phyloP scores from a whole-genome alignment of 2,888 invertebrate species.

The Hymenopus coronatus region DNA sequence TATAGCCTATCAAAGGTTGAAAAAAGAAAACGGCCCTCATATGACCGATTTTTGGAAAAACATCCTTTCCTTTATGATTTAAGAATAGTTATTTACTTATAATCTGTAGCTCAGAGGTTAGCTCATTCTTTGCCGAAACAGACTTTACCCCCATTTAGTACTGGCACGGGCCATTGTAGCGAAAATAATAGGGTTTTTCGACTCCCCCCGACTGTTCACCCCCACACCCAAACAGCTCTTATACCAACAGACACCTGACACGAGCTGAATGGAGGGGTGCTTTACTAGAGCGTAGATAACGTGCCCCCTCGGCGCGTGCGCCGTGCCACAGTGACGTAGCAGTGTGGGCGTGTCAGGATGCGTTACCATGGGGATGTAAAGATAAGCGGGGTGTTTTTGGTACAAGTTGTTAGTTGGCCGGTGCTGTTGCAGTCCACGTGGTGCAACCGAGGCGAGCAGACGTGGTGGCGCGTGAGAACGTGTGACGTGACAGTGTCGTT shows the following conservation, averaged over 20 bases:
- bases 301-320: background rate
- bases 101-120: too few relatives aligned
- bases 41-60: too few relatives aligned
- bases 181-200: background rate
- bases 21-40: too few relatives aligned
- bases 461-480: background rate
- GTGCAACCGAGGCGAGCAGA: background rate
- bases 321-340: slow-evolving; percentile 1
- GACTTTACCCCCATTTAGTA: slow-evolving; percentile 9
- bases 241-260: slow-evolving; percentile 31
- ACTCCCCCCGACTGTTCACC: background rate
- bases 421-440: background rate
- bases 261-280: background rate
- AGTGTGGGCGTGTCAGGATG: background rate
- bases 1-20: too few relatives aligned
- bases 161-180: slow-evolving; percentile 4
- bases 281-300: background rate
- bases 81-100: too few relatives aligned
- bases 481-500: background rate
- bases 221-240: slow-evolving; percentile 20
- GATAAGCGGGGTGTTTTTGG: background rate
- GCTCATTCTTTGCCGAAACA: background rate
- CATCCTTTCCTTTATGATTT: too few relatives aligned
- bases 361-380: background rate
- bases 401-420: background rate